phyloP scores from a whole-genome alignment of 2,888 invertebrate genomes.

The Timandra comae region DNA sequence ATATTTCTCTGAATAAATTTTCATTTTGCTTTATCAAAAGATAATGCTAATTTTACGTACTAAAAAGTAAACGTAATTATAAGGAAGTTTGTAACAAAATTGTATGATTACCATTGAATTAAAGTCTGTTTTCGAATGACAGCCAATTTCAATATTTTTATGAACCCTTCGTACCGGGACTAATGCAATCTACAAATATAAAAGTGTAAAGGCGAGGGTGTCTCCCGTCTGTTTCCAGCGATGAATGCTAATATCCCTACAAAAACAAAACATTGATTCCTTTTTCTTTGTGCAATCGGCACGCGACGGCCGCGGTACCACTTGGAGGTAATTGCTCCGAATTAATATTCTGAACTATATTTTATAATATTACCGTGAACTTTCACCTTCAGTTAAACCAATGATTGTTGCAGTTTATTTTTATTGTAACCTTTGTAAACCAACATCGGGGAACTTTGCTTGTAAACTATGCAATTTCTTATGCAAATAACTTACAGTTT shows the following conservation, averaged over 20 bases:
- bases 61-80: no score
- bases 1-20: no score
- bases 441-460: conserved; percentile 4
- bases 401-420: conserved; percentile 34
- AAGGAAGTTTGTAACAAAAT: no score
- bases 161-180: conserved; percentile 11
- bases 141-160: no score
- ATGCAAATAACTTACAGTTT: conserved; percentile 10
- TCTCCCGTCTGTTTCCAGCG: conserved; percentile 24
- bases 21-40: no score
- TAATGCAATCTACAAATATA: conserved; percentile 4
- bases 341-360: conserved; percentile 60
- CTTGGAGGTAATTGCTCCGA: conserved; percentile 57
- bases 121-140: no score
- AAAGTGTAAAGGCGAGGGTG: conserved; percentile 22
- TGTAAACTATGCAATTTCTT: conserved; percentile 22
- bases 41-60: no score
- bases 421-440: conserved; percentile 40
- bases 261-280: conserved; percentile 42
- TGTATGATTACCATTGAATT: no score
- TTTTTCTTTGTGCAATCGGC: conserved; percentile 45
- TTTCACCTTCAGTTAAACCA: conserved; percentile 43
- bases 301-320: conserved; percentile 60
- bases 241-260: conserved; percentile 36
- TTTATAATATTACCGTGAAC: conserved; percentile 57